These are phyloP conservation scores for Calyptomena viridis DNA, from an alignment of 2,113 vertebrate genomes.

Conservation along the genomic window DNA sequence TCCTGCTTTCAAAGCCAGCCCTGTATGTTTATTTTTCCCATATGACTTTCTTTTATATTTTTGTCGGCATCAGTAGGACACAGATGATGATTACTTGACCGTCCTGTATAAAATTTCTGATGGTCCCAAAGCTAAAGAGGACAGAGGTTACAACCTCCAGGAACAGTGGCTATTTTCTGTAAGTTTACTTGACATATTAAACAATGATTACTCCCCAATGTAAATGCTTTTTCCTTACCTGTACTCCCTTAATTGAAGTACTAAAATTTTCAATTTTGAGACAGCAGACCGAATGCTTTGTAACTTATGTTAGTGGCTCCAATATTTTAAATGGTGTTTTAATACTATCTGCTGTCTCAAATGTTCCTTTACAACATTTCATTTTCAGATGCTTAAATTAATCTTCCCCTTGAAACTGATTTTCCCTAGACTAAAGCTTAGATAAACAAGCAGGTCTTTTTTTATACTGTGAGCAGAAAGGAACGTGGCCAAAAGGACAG, in stretches of 20 bases:
- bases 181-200: background rate
- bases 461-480: background rate
- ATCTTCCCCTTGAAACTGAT: background rate
- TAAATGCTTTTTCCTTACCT: background rate
- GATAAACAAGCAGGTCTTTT: background rate
- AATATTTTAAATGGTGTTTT: background rate
- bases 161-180: background rate
- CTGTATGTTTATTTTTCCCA: slow-evolving; percentile 4
- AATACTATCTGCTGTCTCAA: background rate
- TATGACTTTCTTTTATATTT: background rate
- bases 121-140: background rate
- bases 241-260: background rate
- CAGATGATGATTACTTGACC: background rate
- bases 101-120: background rate
- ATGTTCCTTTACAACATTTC: background rate
- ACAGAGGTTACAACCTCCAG: background rate
- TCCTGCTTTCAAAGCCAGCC: slow-evolving; percentile 34
- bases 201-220: background rate
- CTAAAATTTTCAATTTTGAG: background rate
- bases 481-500: background rate
- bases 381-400: background rate
- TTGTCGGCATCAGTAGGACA: background rate
- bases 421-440: background rate
- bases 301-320: background rate
- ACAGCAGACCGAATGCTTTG: background rate